A percentile compares a stretch with the other conserved stretches of the same genome.
phyloP scores from a whole-genome alignment of 2,888 invertebrate genomes.

The Chymomyza fuscimana region DNA sequence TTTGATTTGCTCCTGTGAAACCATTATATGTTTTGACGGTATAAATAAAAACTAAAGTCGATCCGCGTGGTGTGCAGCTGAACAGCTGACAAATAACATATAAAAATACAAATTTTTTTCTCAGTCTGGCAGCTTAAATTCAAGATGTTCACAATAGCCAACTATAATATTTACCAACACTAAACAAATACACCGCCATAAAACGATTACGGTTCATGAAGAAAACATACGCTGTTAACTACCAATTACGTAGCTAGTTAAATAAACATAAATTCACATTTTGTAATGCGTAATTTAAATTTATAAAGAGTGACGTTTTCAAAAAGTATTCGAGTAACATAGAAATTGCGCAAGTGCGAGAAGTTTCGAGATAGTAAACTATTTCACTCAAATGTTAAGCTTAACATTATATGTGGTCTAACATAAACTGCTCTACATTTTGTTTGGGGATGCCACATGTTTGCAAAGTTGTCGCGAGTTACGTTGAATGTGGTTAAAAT shows the following conservation, averaged over 20 bases:
- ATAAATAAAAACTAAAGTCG: constrained; percentile 13
- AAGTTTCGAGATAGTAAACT: neutral
- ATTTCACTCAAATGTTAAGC: neutral
- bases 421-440: neutral
- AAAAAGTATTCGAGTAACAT: neutral
- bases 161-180: constrained; percentile 24
- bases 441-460: neutral
- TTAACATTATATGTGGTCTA: neutral
- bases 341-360: neutral
- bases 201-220: constrained; percentile 23
- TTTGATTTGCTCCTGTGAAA: constrained; percentile 76
- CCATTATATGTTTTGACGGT: constrained; percentile 46
- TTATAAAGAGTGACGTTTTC: neutral
- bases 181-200: constrained; percentile 44
- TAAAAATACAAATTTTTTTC: neutral
- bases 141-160: constrained; percentile 21
- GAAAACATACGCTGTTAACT: constrained; percentile 17
- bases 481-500: constrained; percentile 49
- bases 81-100: neutral
- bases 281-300: neutral
- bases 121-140: neutral
- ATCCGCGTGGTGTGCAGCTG: constrained; percentile 38
- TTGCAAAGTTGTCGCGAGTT: constrained; percentile 34
- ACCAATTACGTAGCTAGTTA: constrained; percentile 16
- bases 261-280: constrained; percentile 24